These are phyloP conservation scores for Tangara arthus DNA, from an alignment of 2,797 vertebrate species.

Conservation along the genomic window DNA sequence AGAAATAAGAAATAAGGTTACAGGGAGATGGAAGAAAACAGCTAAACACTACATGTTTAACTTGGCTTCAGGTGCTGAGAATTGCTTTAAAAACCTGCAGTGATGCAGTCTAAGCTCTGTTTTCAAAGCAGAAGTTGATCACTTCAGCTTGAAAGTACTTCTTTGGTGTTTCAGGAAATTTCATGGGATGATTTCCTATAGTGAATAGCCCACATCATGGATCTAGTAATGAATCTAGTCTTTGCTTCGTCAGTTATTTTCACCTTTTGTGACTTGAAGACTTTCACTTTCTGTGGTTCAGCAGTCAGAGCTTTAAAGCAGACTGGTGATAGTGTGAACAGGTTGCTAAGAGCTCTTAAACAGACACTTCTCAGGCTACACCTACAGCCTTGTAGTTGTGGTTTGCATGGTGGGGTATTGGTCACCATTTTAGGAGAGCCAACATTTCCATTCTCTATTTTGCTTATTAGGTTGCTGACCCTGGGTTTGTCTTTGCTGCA, in stretches of 20 bases:
- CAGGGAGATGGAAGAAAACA: neutral
- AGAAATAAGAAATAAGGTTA: neutral
- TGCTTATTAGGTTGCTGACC: slow-evolving; percentile 83
- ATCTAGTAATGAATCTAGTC: neutral
- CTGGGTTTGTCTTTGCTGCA: slow-evolving; percentile 91
- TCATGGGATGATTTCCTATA: neutral
- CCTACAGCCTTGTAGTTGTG: neutral
- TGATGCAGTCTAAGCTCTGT: neutral
- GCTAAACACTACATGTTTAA: neutral
- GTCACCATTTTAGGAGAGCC: neutral
- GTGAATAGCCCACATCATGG: neutral
- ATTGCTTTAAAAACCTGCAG: neutral
- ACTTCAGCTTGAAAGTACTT: neutral
- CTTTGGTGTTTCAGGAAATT: neutral
- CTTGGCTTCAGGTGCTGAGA: neutral
- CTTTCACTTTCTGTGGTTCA: neutral
- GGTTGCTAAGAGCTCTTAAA: neutral
- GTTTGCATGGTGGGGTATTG: neutral
- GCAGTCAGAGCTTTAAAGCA: neutral
- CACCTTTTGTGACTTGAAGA: neutral
- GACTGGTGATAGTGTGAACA: neutral
- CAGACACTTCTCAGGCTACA: neutral
- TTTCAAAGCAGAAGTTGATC: neutral
- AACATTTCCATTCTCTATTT: neutral
- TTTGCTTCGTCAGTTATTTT: neutral